phyloP scores from a whole-genome alignment of 2,888 invertebrate genomes.

The Rhimphoctona megacephalus region DNA sequence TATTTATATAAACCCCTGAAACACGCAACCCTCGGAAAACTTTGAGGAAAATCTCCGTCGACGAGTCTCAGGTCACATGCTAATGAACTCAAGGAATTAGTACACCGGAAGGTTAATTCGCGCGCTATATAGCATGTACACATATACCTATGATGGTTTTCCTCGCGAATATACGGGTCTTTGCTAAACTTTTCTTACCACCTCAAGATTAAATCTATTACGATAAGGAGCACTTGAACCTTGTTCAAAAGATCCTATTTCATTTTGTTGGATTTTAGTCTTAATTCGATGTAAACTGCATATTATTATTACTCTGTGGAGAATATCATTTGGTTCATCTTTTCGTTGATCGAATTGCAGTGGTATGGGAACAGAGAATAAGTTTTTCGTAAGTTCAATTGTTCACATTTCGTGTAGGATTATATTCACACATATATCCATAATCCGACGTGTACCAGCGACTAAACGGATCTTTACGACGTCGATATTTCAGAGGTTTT shows the following conservation, averaged over 20 bases:
- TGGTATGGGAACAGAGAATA: background rate
- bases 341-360: constrained; percentile 33
- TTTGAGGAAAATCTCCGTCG: constrained; percentile 70
- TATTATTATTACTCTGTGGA: background rate
- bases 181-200: constrained; percentile 3
- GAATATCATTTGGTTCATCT: constrained; percentile 21
- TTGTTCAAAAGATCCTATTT: background rate
- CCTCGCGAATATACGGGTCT: background rate
- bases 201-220: constrained; percentile 9
- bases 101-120: constrained; percentile 67
- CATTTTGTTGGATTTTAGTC: background rate
- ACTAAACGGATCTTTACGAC: constrained; percentile 72
- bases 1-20: constrained; percentile 19
- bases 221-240: constrained; percentile 12
- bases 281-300: background rate
- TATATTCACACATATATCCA: constrained; percentile 54
- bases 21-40: constrained; percentile 57
- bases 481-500: constrained; percentile 58
- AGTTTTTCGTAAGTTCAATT: constrained; percentile 37
- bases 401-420: constrained; percentile 38
- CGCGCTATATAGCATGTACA: constrained; percentile 30
- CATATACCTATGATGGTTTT: background rate
- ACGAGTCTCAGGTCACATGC: constrained; percentile 69
- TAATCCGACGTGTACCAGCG: constrained; percentile 68
- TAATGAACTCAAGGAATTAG: constrained; percentile 74